phyloP scores from a whole-genome alignment of 1,140 invertebrate species.

The Eriocheir sinensis region DNA sequence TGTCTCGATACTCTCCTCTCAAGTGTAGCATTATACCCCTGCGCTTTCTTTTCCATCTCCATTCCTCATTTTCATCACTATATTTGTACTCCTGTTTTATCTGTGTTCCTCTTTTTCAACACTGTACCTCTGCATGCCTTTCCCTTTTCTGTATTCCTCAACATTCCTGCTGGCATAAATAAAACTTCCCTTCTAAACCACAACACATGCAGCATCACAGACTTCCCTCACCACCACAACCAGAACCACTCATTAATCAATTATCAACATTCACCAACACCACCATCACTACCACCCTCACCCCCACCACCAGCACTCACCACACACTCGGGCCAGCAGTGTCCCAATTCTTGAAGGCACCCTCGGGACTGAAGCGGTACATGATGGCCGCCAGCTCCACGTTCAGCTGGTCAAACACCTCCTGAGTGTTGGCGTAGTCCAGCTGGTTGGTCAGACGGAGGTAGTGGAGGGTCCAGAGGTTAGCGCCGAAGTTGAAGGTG shows the following conservation, averaged over 20 bases:
- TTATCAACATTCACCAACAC: not conserved
- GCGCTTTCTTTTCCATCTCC: too few species aligned
- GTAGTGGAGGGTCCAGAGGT: conserved; percentile 85
- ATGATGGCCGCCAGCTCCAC: conserved; percentile 82
- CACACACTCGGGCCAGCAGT: conserved; percentile 82
- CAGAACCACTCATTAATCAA: not conserved
- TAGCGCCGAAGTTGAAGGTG: conserved; percentile 85
- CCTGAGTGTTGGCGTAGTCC: conserved; percentile 79
- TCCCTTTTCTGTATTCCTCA: too few species aligned
- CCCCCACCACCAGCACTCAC: conserved; percentile 79
- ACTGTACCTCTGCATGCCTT: too few species aligned
- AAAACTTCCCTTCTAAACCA: too few species aligned
- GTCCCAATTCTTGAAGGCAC: conserved; percentile 83
- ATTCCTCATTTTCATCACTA: too few species aligned
- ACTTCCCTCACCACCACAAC: not conserved
- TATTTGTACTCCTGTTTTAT: too few species aligned
- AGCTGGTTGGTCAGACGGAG: conserved; percentile 85
- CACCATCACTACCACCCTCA: not conserved
- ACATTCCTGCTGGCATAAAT: too few species aligned
- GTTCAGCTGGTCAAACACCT: conserved; percentile 83
- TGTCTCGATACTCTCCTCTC: too few species aligned
- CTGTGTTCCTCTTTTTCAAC: too few species aligned
- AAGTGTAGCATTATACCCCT: too few species aligned
- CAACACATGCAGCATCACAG: not conserved
- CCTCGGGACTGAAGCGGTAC: conserved; percentile 81